Percentiles rank a stretch among this genome's conserved stretches.
Evolutionary conservation across 2,797 vertebrate species (phyloP).

Genomic region (Cuculus canorus): DNA sequence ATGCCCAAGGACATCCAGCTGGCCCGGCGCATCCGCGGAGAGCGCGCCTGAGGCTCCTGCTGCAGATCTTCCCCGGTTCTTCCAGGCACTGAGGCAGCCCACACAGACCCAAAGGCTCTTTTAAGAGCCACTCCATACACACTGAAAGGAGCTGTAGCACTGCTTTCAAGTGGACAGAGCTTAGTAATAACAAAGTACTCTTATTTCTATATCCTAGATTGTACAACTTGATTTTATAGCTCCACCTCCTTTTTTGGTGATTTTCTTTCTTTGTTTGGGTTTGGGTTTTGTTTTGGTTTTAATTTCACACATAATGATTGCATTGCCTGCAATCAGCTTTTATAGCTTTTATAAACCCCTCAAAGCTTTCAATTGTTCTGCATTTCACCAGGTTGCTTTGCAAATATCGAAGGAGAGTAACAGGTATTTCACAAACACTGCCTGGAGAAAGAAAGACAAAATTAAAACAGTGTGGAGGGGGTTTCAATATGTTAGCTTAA

Average conservation of each 20-base stretch:
- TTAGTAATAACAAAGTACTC: no score
- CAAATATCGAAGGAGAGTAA: accelerated
- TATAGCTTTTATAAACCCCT: accelerated
- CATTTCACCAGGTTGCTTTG: accelerated
- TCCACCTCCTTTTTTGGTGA: no score
- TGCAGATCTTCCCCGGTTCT: accelerated
- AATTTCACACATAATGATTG: no score
- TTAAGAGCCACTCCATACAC: not conserved
- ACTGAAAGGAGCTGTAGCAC: accelerated
- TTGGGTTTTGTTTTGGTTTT: no score
- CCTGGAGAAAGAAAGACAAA: accelerated
- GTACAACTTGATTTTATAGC: no score
- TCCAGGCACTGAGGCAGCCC: not conserved
- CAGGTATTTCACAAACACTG: accelerated
- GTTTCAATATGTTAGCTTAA: accelerated
- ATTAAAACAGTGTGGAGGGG: accelerated
- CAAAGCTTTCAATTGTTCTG: accelerated
- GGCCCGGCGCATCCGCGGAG: not conserved
- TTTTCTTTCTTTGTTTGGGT: no score
- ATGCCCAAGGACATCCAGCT: slow-evolving; percentile 93
- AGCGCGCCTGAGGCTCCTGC: no score
- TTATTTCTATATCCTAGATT: no score
- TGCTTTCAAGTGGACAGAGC: accelerated
- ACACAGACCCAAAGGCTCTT: slow-evolving; percentile 35
- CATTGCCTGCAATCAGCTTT: accelerated